Percentiles rank a stretch among this genome's conserved stretches.
These are phyloP conservation scores for Cuculus canorus DNA, from an alignment of 2,797 vertebrate species.

Conservation along the genomic window DNA sequence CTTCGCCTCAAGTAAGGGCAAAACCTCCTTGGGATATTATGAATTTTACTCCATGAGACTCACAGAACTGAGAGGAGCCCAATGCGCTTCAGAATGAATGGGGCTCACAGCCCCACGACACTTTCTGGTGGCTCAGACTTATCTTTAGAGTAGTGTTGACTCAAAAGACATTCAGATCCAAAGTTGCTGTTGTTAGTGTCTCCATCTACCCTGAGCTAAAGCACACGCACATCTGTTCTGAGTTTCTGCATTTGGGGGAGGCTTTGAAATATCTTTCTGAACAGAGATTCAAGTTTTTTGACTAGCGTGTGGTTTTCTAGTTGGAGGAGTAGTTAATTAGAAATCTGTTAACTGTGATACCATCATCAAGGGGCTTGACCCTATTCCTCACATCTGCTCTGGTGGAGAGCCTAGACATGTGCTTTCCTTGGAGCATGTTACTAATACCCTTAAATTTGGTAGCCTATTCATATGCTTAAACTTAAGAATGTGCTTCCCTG, in stretches of 20 bases:
- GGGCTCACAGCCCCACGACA: not conserved
- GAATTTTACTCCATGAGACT: not conserved
- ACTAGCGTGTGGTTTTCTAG: not conserved
- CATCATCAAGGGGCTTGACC: not conserved
- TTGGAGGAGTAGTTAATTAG: conserved; percentile 1
- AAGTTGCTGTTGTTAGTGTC: not conserved
- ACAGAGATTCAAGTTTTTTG: not conserved
- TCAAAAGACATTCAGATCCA: not conserved
- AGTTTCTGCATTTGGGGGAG: not conserved
- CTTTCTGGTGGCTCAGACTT: not conserved
- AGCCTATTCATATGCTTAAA: not conserved
- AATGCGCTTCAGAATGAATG: not conserved
- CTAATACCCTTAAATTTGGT: not conserved
- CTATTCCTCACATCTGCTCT: not conserved
- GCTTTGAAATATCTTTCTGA: conserved; percentile 17
- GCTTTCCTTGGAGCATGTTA: conserved; percentile 14
- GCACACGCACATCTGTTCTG: not conserved
- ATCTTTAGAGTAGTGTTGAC: not conserved
- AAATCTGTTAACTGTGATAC: not conserved
- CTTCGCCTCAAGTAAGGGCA: not conserved
- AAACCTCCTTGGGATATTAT: not conserved
- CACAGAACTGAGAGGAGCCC: not conserved
- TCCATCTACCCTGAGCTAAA: not conserved
- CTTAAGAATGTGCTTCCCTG: conserved; percentile 10
- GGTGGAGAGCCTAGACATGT: not conserved